Percentiles rank a stretch among this genome's conserved stretches.
Evolutionary conservation across 2,888 invertebrate genomes (phyloP).

Genomic region (Calliopum simillimum): DNA sequence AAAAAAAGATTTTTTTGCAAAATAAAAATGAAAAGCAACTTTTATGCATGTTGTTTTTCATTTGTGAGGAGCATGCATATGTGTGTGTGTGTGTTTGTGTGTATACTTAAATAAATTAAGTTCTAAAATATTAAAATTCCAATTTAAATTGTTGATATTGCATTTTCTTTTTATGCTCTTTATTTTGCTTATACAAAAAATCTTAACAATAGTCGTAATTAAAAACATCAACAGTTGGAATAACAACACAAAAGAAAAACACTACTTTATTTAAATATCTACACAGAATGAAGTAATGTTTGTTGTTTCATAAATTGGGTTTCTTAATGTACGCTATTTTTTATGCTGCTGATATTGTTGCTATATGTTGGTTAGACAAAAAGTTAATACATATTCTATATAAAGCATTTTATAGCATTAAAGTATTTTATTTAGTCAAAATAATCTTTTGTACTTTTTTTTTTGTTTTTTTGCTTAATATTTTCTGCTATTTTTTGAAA

Average conservation of each 20-base stretch:
- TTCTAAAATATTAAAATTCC: neutral
- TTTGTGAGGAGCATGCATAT: neutral
- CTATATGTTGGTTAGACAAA: neutral
- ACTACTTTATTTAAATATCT: constrained; percentile 16
- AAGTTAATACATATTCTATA: neutral
- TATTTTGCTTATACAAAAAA: no score
- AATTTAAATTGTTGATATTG: neutral
- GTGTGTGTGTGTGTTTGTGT: neutral
- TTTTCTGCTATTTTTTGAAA: constrained; percentile 2
- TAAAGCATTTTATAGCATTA: neutral
- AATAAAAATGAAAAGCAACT: neutral
- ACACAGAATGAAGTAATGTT: constrained; percentile 6
- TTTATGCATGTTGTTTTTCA: neutral
- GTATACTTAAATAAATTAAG: constrained; percentile 12
- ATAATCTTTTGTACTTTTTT: constrained; percentile 23
- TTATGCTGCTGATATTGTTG: neutral
- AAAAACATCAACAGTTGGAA: neutral
- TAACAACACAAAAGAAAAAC: constrained; percentile 3
- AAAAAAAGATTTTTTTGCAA: neutral
- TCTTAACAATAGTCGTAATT: no score
- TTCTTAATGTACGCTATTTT: neutral
- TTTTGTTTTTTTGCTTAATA: constrained; percentile 1
- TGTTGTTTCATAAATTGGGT: constrained; percentile 5
- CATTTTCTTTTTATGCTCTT: no score
- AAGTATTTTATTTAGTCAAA: neutral